Evolutionary conservation across 2,113 vertebrate species (phyloP), one percentile per base, ranked within the genome.

Genomic region (Chinchilla lanigera): DNA sequence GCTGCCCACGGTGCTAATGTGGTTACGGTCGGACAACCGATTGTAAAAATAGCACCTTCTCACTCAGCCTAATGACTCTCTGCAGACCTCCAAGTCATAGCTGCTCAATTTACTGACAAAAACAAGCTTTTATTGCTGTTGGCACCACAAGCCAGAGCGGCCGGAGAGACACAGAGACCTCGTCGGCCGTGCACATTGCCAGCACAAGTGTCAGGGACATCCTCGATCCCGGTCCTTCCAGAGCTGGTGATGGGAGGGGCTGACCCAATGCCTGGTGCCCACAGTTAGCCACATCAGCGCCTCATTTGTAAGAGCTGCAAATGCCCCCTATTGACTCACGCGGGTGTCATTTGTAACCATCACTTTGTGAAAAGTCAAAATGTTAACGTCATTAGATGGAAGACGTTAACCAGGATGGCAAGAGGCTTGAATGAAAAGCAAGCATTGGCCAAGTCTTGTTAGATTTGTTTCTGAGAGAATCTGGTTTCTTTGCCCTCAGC

Each of bases 81-180:
- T 41, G 96, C 50, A 86, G 90, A 90, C 96, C 93, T 83, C 95
- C 86, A 83, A 75, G 75, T 93, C 92, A 92, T 67, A 33, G 97
- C 95, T 93, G 83, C 77, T 96, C 86, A 96, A 41, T 24, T 44
- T 88, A 95, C 96, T 61, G 96, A 89, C 90, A 89, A 96, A 95
- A 95, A 97, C 77, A 90, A 80, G 75, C 69, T 93, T 97, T 97
- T 96, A 94, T 94, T 97, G 47, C 81, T 89, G 20, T n/a, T 89
- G 92, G 93, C 97, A 98, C 92, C 97, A 58, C 0, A 77, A 95
- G 90, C 56, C 93, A 77, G 81, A 73, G 93, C 0, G 77, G 84
- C 11, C 3, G 56, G 93, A 35, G 91, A 90, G 87, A 87, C 69
- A 16, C 58, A 93, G 84, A 78, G 73, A 67, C n/a, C 88, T 97